Percentiles rank a stretch among this genome's conserved stretches.
phyloP scores from a whole-genome alignment of 2,113 vertebrate genomes.

The Alouatta palliata region DNA sequence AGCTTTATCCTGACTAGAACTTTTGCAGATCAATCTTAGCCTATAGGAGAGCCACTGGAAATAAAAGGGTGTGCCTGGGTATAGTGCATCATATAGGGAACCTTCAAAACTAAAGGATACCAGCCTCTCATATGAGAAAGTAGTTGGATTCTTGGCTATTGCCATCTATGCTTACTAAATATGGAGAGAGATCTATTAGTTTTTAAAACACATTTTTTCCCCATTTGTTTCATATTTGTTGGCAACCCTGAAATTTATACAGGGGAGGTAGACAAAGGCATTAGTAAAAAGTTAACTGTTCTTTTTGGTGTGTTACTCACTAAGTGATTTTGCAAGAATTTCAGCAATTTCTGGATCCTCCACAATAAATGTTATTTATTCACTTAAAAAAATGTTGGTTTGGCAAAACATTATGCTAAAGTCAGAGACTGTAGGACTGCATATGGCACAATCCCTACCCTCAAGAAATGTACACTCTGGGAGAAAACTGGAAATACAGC shows the following conservation, averaged over 20 bases:
- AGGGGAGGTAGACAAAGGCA: background rate
- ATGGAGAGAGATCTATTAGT: background rate
- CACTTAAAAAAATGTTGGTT: background rate
- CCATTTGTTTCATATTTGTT: background rate
- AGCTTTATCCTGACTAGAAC: background rate
- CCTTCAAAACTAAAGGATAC: background rate
- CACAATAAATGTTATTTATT: background rate
- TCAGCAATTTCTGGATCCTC: background rate
- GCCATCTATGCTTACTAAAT: background rate
- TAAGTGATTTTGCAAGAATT: background rate
- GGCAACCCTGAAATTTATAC: background rate
- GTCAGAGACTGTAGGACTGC: no score
- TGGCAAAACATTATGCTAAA: background rate
- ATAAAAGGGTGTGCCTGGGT: background rate
- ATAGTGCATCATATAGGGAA: background rate
- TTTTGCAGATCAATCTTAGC: slow-evolving; percentile 28
- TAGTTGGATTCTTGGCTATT: background rate
- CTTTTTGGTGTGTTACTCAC: background rate
- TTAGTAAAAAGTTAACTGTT: background rate
- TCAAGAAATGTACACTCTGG: background rate
- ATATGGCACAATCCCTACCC: background rate
- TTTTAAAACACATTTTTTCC: background rate
- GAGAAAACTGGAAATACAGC: background rate
- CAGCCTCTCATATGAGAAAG: background rate
- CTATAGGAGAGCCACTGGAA: background rate